Percentiles rank a stretch among this genome's conserved stretches.
Evolutionary conservation across 2,113 vertebrate genomes (phyloP).

Genomic region (Perccottus glenii): DNA sequence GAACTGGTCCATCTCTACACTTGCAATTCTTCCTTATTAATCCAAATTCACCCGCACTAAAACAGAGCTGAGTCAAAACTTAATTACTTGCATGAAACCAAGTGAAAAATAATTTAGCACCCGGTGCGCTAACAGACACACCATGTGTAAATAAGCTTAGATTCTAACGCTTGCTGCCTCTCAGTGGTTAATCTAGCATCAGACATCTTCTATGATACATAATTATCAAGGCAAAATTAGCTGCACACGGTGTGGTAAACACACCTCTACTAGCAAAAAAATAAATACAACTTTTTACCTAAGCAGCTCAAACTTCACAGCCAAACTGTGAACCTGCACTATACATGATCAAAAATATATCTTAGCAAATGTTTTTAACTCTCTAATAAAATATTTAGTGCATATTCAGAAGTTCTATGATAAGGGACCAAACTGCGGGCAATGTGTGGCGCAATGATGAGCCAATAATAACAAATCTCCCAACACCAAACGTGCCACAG

Average conservation of each 20-base stretch:
- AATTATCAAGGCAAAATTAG: constrained; percentile 27
- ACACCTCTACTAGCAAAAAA: background rate
- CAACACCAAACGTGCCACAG: constrained; percentile 22
- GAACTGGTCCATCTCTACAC: constrained; percentile 40
- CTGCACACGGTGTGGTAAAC: constrained; percentile 22
- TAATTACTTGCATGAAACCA: constrained; percentile 74
- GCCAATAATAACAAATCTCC: constrained; percentile 39
- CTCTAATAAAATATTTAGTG: background rate
- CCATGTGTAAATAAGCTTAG: constrained; percentile 65
- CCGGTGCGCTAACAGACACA: constrained; percentile 41
- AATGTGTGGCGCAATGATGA: constrained; percentile 12
- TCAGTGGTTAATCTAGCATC: constrained; percentile 64
- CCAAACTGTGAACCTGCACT: background rate
- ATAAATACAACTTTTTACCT: background rate
- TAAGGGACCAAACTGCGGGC: constrained; percentile 9
- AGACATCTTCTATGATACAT: constrained; percentile 43
- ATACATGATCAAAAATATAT: no score
- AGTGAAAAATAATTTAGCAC: constrained; percentile 67
- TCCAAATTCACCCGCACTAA: constrained; percentile 33
- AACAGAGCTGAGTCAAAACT: constrained; percentile 56
- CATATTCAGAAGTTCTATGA: constrained; percentile 3
- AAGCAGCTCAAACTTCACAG: background rate
- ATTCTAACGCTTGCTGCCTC: constrained; percentile 43
- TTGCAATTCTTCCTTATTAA: constrained; percentile 51
- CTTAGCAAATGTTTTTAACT: background rate